Evolutionary conservation across 2,888 invertebrate species (phyloP).

Genomic region (Eudemis profundana): DNA sequence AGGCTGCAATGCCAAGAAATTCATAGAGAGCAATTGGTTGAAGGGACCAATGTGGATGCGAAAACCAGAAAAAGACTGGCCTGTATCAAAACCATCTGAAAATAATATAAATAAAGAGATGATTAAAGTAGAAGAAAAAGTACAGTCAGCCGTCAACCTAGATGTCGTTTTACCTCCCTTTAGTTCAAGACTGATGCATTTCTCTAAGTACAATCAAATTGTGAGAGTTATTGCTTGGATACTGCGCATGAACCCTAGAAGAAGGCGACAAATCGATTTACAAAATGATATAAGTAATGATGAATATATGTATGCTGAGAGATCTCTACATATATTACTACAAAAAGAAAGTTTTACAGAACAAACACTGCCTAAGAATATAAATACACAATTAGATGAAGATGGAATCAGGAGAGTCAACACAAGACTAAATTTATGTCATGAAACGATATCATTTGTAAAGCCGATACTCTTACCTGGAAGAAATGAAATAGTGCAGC

Average conservation of each 20-base stretch:
- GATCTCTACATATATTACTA: too few species aligned
- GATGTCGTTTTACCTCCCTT: neutral
- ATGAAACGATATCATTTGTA: neutral
- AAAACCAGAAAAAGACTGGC: neutral
- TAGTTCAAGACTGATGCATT: slow-evolving; percentile 3
- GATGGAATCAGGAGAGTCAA: neutral
- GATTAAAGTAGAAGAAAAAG: slow-evolving; percentile 20
- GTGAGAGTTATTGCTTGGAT: slow-evolving; percentile 33
- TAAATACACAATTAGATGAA: neutral
- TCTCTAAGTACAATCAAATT: slow-evolving; percentile 29
- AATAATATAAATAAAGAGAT: slow-evolving; percentile 7
- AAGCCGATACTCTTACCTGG: neutral
- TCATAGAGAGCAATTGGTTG: slow-evolving; percentile 26
- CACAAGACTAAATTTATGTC: neutral
- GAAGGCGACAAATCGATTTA: neutral
- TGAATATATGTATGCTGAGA: too few species aligned
- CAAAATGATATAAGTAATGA: too few species aligned
- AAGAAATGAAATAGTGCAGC: neutral
- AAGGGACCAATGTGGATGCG: slow-evolving; percentile 34
- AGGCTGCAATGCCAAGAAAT: slow-evolving; percentile 28
- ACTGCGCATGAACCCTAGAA: neutral
- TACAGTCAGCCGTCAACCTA: neutral
- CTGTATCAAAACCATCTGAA: slow-evolving; percentile 15
- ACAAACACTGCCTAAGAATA: neutral
- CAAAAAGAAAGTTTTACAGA: too few species aligned